Evolutionary conservation across 2,888 invertebrate genomes (phyloP).

Genomic region (Thelaira solivaga): DNA sequence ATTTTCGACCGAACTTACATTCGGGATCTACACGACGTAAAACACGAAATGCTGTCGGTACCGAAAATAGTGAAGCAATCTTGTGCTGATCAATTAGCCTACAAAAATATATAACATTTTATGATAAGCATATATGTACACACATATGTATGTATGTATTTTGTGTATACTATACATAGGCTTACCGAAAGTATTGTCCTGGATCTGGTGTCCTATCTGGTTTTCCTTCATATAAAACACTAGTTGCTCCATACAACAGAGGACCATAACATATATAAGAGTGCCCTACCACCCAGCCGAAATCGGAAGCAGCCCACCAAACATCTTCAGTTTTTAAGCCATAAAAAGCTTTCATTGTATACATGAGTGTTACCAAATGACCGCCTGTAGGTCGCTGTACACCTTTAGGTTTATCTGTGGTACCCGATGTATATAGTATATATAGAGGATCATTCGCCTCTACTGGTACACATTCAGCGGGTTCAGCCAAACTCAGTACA

Average conservation of each 20-base stretch:
- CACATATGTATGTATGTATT: too few relatives aligned
- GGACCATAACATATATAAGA: constrained; percentile 97
- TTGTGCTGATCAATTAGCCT: constrained; percentile 92
- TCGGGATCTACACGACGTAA: constrained; percentile 89
- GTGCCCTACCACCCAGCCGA: constrained; percentile 95
- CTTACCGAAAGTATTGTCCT: constrained; percentile 91
- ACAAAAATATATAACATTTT: constrained; percentile 51
- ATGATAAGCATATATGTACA: too few relatives aligned
- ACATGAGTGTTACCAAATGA: constrained; percentile 90
- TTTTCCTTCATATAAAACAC: constrained; percentile 93
- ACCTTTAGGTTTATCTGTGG: constrained; percentile 86
- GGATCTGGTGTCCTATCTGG: constrained; percentile 96
- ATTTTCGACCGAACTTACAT: constrained; percentile 82
- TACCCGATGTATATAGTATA: constrained; percentile 94
- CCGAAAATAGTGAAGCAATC: constrained; percentile 90
- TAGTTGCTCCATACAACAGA: constrained; percentile 86
- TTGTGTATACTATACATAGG: too few relatives aligned
- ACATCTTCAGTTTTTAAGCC: constrained; percentile 88
- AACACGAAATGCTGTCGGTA: constrained; percentile 91
- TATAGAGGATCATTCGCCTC: constrained; percentile 94
- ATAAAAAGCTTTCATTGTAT: constrained; percentile 90
- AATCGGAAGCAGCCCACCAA: constrained; percentile 89
- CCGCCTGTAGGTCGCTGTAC: constrained; percentile 92
- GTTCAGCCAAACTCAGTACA: constrained; percentile 81
- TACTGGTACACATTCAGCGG: constrained; percentile 89